Percentiles rank a stretch among this genome's conserved stretches.
These are phyloP conservation scores for Melanocharis versteri DNA, from an alignment of 2,113 vertebrate genomes.

Conservation along the genomic window DNA sequence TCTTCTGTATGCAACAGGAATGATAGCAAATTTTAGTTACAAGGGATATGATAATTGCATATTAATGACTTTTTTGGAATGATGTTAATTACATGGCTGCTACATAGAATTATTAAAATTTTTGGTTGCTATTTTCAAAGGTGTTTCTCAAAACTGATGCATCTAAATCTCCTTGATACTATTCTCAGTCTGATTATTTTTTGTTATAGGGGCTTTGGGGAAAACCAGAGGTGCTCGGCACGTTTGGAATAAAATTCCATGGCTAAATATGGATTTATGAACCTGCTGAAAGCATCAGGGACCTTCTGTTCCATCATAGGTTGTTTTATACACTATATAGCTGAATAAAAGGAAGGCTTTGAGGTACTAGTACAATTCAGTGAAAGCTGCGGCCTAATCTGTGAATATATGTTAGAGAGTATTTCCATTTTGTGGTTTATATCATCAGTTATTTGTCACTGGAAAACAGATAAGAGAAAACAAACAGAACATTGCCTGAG, in stretches of 20 bases:
- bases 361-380: not conserved
- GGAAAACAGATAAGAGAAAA: not conserved
- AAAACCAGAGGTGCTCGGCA: not conserved
- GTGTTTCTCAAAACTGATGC: not conserved
- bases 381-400: not conserved
- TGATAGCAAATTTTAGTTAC: not conserved
- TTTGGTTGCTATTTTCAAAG: not conserved
- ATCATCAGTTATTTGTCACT: not conserved
- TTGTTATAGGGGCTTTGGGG: not conserved
- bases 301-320: not conserved
- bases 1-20: not conserved
- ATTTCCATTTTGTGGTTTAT: not conserved
- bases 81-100: not conserved
- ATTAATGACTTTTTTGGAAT: not conserved
- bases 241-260: not conserved
- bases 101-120: not conserved
- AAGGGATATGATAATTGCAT: not conserved
- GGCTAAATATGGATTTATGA: not conserved
- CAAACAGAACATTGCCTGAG: not conserved
- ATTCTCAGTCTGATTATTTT: not conserved
- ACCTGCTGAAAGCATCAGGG: not conserved
- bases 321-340: not conserved
- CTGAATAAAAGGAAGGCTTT: not conserved
- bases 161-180: not conserved
- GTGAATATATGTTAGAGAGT: not conserved